These are phyloP conservation scores for Invenusta paracnida DNA, from an alignment of 2,888 invertebrate genomes.

Conservation along the genomic window DNA sequence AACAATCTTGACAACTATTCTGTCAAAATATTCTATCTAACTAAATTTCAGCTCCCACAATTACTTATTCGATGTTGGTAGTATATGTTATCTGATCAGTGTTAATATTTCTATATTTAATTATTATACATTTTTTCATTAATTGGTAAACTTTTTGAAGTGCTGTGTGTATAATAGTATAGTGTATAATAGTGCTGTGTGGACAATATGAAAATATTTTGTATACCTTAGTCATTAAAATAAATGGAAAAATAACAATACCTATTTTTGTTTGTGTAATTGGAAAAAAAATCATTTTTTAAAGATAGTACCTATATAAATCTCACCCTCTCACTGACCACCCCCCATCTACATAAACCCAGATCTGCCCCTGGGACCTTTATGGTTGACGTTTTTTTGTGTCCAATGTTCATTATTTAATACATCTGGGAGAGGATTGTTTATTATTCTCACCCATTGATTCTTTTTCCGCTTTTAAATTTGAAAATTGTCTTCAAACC, in stretches of 20 bases:
- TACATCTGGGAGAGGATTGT: too few species aligned
- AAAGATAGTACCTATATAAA: not conserved
- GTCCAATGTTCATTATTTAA: too few species aligned
- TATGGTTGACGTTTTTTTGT: too few species aligned
- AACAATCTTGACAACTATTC: constrained; percentile 7
- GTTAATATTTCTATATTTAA: constrained; percentile 6
- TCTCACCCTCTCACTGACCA: not conserved
- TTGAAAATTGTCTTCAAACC: too few species aligned
- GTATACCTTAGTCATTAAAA: not conserved
- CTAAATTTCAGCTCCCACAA: not conserved
- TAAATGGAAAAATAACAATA: not conserved
- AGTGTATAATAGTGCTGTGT: too few species aligned
- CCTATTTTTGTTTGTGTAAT: not conserved
- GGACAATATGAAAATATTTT: not conserved
- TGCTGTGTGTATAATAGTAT: too few species aligned
- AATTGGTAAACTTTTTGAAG: too few species aligned
- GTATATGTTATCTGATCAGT: not conserved
- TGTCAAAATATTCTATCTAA: constrained; percentile 10
- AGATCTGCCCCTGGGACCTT: not conserved
- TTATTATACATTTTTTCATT: not conserved
- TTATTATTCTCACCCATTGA: too few species aligned
- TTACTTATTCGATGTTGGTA: constrained; percentile 2
- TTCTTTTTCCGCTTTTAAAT: too few species aligned
- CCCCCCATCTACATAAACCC: not conserved
- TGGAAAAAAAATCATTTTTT: not conserved